phyloP scores from a whole-genome alignment of 2,797 vertebrate species.

The Phalanger gymnotis region DNA sequence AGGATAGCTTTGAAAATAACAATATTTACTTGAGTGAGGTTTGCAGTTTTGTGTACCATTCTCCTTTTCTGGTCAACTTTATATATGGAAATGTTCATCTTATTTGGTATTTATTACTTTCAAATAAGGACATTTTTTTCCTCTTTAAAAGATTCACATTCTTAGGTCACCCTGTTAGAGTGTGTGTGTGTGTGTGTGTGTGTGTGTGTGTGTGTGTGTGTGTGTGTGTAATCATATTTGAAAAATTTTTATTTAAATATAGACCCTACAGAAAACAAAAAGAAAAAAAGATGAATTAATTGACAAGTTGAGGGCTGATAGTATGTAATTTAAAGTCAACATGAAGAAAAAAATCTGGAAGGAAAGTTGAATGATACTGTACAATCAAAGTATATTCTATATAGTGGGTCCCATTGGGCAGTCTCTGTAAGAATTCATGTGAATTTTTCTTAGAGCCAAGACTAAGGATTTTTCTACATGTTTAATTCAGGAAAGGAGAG shows the following conservation, averaged over 20 bases:
- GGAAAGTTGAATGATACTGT: constrained; percentile 87
- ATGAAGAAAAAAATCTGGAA: constrained; percentile 83
- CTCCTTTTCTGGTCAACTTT: not conserved
- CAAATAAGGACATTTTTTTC: constrained; percentile 61
- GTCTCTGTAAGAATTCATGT: constrained; percentile 90
- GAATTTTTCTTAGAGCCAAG: constrained; percentile 84
- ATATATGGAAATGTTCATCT: not conserved
- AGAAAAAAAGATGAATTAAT: constrained; percentile 53
- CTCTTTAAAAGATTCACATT: constrained; percentile 79
- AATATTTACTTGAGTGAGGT: not conserved
- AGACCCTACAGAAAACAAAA: constrained; percentile 78
- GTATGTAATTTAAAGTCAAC: constrained; percentile 82
- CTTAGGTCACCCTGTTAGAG: constrained; percentile 78
- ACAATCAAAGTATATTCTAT: constrained; percentile 84
- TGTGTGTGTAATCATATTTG: constrained; percentile 75
- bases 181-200: too few relatives aligned
- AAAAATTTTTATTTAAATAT: constrained; percentile 79
- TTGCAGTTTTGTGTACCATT: not conserved
- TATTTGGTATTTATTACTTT: not conserved
- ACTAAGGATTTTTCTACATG: constrained; percentile 84
- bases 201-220: too few relatives aligned
- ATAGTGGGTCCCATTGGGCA: constrained; percentile 85
- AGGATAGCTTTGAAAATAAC: not conserved
- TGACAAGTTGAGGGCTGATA: constrained; percentile 84
- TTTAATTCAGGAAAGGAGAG: constrained; percentile 81